Evolutionary conservation across 2,797 vertebrate species (phyloP), one percentile per base, ranked within the genome.

Genomic region (Tapirus indicus): DNA sequence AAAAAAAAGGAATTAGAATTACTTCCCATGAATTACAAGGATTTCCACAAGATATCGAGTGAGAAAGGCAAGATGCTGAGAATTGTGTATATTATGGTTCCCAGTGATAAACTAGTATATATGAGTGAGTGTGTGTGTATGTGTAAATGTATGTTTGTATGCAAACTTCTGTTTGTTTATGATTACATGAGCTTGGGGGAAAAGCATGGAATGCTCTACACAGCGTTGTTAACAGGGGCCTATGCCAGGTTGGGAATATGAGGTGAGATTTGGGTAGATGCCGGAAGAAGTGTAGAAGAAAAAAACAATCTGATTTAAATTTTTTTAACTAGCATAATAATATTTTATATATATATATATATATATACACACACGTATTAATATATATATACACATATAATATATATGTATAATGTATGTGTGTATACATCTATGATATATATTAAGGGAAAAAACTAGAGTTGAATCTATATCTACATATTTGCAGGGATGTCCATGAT

Each of bases 401-500:
- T 58, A 54, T 56, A 29, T 75, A 29, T 21, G 16, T 25, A 38
- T 38, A 38, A 38, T 38, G 38, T 38, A 38, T 38, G 38, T 38
- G 38, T 47, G 11, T 47, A 47, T 47, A 52, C 6, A 21, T 75
- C 62, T 58, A 47, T 41, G 6, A 44, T 29, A n/a, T 47, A 32
- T 52, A 52, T 82, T 54, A 74, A 20, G 38, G 44, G 29, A 44
- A 79, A 52, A 68, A 95, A 17, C 56, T 71, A 32, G 35, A 77
- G 27, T 35, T 85, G 71, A 87, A 72, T 69, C n/a, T 56, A 2
- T 29, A 60, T 41, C 27, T 38, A 75, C 49, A 16, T 84, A 79
- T 80, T 91, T 95, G 25, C 44, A 88, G 49, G n/a, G 20, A 68
- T 90, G 13, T 75, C 13, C 38, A 92, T 87, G 74, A 89, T 72